Conservation (phyloP, 2,113 vertebrate species). For the Alaudala cheleensis region DNA sequence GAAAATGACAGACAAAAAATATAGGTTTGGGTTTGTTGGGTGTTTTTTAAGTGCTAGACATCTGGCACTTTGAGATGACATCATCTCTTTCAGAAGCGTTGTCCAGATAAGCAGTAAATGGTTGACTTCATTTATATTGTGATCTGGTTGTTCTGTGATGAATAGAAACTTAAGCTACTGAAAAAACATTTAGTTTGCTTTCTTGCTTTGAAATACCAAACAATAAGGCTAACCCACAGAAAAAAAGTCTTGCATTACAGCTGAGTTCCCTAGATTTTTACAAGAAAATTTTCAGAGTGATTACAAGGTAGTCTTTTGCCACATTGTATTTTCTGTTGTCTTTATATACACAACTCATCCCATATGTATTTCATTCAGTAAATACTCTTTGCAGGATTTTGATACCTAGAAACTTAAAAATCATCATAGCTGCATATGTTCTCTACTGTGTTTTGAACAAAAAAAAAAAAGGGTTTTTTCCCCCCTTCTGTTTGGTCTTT, state of each 20-base stretch:
- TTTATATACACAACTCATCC: background rate
- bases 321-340: background rate
- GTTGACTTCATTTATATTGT: background rate
- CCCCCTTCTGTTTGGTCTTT: background rate
- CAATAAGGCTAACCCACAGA: background rate
- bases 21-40: background rate
- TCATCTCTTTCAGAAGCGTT: background rate
- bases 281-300: background rate
- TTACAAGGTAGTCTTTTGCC: background rate
- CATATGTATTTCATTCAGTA: background rate
- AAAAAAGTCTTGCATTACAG: background rate
- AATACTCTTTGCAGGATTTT: background rate
- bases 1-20: background rate
- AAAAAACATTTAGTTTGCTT: conserved; percentile 39
- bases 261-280: background rate
- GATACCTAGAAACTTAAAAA: background rate
- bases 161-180: background rate
- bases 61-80: background rate
- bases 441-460: background rate
- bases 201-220: conserved; percentile 12
- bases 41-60: background rate
- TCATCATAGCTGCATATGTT: background rate
- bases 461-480: fast-evolving
- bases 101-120: background rate
- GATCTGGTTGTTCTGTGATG: background rate